Evolutionary conservation across 2,113 vertebrate species (phyloP).

Genomic region (Gallinago undulata): DNA sequence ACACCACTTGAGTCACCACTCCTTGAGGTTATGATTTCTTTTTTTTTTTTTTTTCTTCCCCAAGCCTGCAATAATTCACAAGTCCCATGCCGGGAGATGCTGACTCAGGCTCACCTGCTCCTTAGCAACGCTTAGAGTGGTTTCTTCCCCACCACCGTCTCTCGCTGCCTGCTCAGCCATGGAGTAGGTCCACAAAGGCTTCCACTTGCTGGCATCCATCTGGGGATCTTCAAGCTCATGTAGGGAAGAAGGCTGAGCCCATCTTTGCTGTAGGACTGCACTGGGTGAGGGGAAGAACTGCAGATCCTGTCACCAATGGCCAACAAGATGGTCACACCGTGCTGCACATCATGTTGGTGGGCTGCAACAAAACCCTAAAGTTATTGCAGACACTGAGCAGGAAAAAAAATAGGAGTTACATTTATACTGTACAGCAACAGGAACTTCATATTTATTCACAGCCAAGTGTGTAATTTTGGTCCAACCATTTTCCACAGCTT

Average conservation of each 20-base stretch:
- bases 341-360: background rate
- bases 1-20: background rate
- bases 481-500: background rate
- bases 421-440: background rate
- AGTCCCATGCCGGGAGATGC: background rate
- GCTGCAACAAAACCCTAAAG: background rate
- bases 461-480: background rate
- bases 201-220: rapidly evolving
- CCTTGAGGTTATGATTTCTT: background rate
- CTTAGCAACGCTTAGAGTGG: background rate
- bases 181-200: background rate
- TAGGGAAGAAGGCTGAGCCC: background rate
- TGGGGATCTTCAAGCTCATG: rapidly evolving
- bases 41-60: background rate
- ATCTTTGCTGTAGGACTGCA: background rate
- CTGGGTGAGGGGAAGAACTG: background rate
- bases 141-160: background rate
- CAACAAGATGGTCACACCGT: rapidly evolving
- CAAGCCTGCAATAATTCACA: background rate
- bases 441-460: background rate
- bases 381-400: background rate
- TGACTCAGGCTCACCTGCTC: background rate
- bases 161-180: rapidly evolving
- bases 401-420: background rate
- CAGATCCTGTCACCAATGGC: background rate